phyloP scores from a whole-genome alignment of 1,140 invertebrate genomes.

The Ips nitidus region DNA sequence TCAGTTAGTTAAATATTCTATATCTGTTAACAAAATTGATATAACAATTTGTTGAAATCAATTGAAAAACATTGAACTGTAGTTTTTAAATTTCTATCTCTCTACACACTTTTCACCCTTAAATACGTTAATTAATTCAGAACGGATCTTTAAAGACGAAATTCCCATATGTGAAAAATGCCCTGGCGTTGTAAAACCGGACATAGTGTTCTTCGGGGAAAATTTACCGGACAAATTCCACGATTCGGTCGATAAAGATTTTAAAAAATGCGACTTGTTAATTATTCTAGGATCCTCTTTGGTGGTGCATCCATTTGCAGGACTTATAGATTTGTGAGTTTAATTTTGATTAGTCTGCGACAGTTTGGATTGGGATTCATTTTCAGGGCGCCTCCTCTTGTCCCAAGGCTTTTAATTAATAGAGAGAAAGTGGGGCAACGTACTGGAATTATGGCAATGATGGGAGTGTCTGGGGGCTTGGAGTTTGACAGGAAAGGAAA shows the following conservation, averaged over 20 bases:
- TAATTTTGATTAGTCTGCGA: no score
- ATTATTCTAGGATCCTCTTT: conserved; percentile 96
- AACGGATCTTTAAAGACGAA: conserved; percentile 69
- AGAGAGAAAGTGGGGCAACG: conserved; percentile 71
- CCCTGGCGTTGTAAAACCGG: conserved; percentile 83
- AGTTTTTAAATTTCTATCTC: no score
- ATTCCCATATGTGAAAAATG: conserved; percentile 74
- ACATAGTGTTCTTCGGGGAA: conserved; percentile 95
- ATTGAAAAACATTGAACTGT: not conserved
- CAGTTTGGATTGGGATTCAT: no score
- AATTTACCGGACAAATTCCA: conserved; percentile 78
- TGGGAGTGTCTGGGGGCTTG: conserved; percentile 63
- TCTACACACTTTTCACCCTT: no score
- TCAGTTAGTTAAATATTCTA: no score
- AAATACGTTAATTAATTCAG: conserved; percentile 53
- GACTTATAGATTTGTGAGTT: conserved; percentile 72
- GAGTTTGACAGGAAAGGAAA: conserved; percentile 67
- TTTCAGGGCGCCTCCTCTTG: conserved; percentile 66
- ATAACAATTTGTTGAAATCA: no score
- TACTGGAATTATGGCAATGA: conserved; percentile 57
- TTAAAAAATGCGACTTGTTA: conserved; percentile 84
- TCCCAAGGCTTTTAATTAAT: conserved; percentile 84
- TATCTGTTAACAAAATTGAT: no score
- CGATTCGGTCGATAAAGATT: conserved; percentile 68
- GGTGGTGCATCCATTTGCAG: conserved; percentile 94